Evolutionary conservation across 2,113 vertebrate species (phyloP).

Genomic region (Raphicerus campestris): DNA sequence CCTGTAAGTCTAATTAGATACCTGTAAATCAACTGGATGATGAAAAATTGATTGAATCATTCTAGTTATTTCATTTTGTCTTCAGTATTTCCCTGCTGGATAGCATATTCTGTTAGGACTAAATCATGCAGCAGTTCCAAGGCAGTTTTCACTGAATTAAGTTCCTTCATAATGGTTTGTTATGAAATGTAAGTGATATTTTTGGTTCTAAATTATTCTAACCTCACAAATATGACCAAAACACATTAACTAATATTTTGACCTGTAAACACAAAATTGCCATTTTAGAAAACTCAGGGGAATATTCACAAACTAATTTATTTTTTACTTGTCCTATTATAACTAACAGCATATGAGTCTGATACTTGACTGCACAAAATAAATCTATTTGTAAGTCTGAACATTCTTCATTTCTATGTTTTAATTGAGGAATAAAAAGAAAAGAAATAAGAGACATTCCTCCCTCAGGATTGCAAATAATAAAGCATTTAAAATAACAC

Average conservation of each 20-base stretch:
- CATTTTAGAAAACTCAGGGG: background rate
- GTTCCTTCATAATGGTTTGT: background rate
- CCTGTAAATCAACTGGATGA: background rate
- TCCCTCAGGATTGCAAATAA: background rate
- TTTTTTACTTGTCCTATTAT: constrained; percentile 53
- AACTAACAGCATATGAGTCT: background rate
- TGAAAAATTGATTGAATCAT: background rate
- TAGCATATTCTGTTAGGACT: background rate
- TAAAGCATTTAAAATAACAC: constrained; percentile 17
- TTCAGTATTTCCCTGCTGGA: background rate
- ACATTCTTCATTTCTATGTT: constrained; percentile 33
- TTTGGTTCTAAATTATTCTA: constrained; percentile 25
- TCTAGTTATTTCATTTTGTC: background rate
- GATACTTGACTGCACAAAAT: background rate
- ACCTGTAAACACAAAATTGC: constrained; percentile 28
- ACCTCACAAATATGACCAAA: constrained; percentile 1
- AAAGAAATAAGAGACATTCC: background rate
- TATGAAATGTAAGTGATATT: constrained; percentile 3
- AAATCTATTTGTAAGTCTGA: constrained; percentile 34
- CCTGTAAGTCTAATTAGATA: background rate
- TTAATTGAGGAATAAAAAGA: constrained; percentile 30
- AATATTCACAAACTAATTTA: constrained; percentile 50
- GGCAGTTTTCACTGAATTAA: constrained; percentile 5
- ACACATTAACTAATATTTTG: constrained; percentile 43
- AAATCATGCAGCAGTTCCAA: background rate